Evolutionary conservation across 2,888 invertebrate species (phyloP), one percentile per base, ranked within the genome.

Genomic region (Philonicus albiceps): DNA sequence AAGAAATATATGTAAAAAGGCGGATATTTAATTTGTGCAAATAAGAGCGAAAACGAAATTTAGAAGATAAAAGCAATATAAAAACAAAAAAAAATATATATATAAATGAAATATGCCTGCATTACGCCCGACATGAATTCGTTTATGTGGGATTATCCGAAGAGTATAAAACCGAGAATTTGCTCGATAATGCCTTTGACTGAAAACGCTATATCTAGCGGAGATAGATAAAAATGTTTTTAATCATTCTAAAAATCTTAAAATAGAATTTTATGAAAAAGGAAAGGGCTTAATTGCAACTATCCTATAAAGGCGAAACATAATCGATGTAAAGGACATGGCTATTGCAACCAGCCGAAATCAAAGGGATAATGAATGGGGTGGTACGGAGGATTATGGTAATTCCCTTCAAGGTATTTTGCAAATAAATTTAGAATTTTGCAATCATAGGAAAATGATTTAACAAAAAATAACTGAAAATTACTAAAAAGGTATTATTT

Each of bases 21-120:
- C 74, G 37, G 37, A 74, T 74, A 34, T 74, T 74, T 34, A 27
- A 37, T 74, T 81, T 81, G 31, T 73, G 72, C 30, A 73, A 75
- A 73, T 49, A 43, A 80, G 73, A 72, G 74, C 64, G 55, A 75
- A 86, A 86, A 19, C 80, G 49, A 81, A 86, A 86, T 73, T 73
- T 37, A 43, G 31, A 73, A 86, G 22, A n/a, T 37, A 55, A 86
- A 80, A 86, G 43, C 73, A 55, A 81, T 53, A 80, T 73, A 34
- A 31, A 13, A 75, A n/a, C n/a, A n/a, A n/a, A n/a, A n/a, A n/a
- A n/a, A n/a, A n/a, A n/a, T n/a, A n/a, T n/a, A n/a, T n/a, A n/a
- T n/a, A n/a, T n/a, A 75, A 83, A 83, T 73, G 43, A 81, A 87
- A 80, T 86, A 81, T 87, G 87, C 87, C 87, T 87, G 87, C 86